phyloP scores from a whole-genome alignment of 2,888 invertebrate genomes.

The Lasioglossum figueresi region DNA sequence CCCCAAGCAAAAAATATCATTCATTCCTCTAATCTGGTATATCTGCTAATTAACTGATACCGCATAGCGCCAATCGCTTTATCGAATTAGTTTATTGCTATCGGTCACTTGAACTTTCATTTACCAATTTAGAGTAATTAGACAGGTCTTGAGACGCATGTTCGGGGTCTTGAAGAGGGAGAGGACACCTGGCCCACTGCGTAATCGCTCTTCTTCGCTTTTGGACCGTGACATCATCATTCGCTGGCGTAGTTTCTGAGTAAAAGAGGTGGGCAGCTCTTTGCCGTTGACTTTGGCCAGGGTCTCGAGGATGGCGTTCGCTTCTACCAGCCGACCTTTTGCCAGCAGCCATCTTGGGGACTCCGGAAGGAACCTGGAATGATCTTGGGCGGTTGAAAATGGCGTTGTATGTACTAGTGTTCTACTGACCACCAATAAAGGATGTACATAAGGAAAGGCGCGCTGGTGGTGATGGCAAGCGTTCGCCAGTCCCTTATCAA shows the following conservation, averaged over 20 bases:
- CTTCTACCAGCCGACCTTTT: slow-evolving; percentile 92
- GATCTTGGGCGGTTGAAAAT: slow-evolving; percentile 10
- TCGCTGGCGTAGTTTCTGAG: slow-evolving; percentile 89
- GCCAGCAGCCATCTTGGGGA: slow-evolving; percentile 96
- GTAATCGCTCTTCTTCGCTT: slow-evolving; percentile 84
- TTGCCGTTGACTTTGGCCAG: slow-evolving; percentile 92
- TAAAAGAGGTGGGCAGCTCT: slow-evolving; percentile 90
- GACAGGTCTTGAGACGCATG: slow-evolving; percentile 93
- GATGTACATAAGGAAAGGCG: slow-evolving; percentile 93
- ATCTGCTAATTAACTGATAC: not conserved
- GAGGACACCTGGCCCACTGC: slow-evolving; percentile 85
- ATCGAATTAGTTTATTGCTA: not conserved
- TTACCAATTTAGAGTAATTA: slow-evolving; percentile 94
- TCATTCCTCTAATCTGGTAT: not conserved
- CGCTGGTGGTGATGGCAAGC: slow-evolving; percentile 91
- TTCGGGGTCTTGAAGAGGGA: slow-evolving; percentile 93
- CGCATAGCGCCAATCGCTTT: not conserved
- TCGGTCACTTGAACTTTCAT: slow-evolving; percentile 27
- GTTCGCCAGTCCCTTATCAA: slow-evolving; percentile 93
- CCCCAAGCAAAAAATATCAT: not conserved
- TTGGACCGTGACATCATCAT: slow-evolving; percentile 87
- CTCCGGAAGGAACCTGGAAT: slow-evolving; percentile 90
- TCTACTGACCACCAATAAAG: slow-evolving; percentile 89
- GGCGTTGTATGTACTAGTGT: too few relatives aligned
- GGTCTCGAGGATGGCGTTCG: slow-evolving; percentile 90